Conservation (phyloP, 2,113 vertebrate species). For the Chitala chitala region DNA sequence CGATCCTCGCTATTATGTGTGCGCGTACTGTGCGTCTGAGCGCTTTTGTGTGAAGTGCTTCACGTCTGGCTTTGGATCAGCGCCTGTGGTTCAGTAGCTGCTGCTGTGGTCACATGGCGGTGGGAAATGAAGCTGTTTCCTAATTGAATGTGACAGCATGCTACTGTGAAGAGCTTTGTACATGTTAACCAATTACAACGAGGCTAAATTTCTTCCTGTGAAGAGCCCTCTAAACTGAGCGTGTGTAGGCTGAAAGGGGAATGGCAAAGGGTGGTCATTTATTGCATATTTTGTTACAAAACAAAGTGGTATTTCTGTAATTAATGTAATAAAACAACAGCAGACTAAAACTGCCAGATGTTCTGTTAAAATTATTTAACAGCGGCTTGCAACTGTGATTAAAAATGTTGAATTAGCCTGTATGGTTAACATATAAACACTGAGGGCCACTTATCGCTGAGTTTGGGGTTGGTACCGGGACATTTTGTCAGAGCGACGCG, state of each 20-base stretch:
- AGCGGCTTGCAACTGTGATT: too few relatives aligned
- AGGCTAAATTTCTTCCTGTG: conserved; percentile 21
- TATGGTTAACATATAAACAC: too few relatives aligned
- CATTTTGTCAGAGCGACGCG: neutral
- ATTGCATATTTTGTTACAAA: conserved; percentile 19
- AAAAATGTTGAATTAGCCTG: too few relatives aligned
- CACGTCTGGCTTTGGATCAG: neutral
- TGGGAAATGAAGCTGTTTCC: conserved; percentile 16
- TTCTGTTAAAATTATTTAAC: too few relatives aligned
- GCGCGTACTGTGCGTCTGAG: neutral
- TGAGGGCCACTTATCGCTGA: neutral
- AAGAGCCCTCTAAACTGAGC: conserved; percentile 13
- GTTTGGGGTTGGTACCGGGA: neutral
- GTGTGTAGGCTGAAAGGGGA: neutral
- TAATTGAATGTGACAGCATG: conserved; percentile 14
- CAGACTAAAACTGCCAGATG: conserved; percentile 9
- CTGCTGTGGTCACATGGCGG: neutral
- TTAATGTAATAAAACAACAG: conserved; percentile 4
- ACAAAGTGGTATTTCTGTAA: conserved; percentile 18
- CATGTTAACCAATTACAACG: conserved; percentile 19
- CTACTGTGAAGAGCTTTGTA: neutral
- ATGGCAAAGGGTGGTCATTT: neutral
- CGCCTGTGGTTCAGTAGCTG: neutral
- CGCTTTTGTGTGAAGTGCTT: neutral
- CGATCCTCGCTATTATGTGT: neutral